Base-by-base conservation (phyloP, 2,888 invertebrate genomes). In the Caenorhabditis japonica region DNA sequence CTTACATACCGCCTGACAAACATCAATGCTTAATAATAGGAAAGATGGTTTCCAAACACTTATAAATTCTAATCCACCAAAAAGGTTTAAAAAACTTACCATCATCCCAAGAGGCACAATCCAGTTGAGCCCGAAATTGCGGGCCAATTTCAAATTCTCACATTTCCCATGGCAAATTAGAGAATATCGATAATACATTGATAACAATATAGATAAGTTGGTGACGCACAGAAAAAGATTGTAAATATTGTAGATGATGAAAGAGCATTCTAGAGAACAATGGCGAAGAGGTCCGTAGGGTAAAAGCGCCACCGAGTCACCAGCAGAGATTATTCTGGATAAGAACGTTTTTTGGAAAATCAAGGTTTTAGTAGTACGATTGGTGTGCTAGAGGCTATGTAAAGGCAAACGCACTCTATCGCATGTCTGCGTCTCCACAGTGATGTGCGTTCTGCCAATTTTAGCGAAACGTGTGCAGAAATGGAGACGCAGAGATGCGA, bases 121-220 rank as follows among this genome's bases (percentile, higher is more conserved):
- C 49, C 49, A 61, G 2, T 19, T 52, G 4, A 62, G 7, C n/a
- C 30, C 52, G 25, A 61, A 62, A 23, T 70, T 61, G 12, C 56
- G 34, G 3, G 23, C 17, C 30, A 70, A 19, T 23, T 15, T 25
- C 10, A 36, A 23, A 21, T 36, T 23, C 30, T 70, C 61, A n/a
- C 55, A 56, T 25, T 58, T 59, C n/a, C 70, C 70, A 33, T 56
- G 43, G 52, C 70, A 70, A 25, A 70, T 70, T n/a, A 70, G 33
- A 30, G 43, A 56, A 7, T 70, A 61, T 33, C 70, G 53, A 30
- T 58, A 70, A 27, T 70, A 43, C 70, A 70, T 70, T 27, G 70
- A 56, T 8, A 70, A 13, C 4, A 70, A 21, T 5, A 70, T 49
- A 12, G 70, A 70, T 1, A 70, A 19, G 21, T 56, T 58, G 38